Conservation (phyloP, 2,888 invertebrate species). For the Selenia dentaria region DNA sequence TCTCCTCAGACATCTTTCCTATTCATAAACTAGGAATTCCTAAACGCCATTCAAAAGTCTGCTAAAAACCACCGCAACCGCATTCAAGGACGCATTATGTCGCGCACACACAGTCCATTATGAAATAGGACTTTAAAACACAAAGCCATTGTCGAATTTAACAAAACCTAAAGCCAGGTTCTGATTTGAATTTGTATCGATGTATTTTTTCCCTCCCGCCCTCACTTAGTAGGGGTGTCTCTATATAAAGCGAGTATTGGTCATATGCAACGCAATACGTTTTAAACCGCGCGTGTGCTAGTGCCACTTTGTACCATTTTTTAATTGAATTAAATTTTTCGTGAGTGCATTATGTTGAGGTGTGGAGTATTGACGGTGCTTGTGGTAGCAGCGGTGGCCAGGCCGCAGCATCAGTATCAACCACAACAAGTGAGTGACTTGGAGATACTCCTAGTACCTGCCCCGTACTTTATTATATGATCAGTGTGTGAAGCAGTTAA, state of each 20-base stretch:
- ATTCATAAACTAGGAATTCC: neutral
- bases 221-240: constrained; percentile 72
- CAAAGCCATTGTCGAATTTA: constrained; percentile 12
- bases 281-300: constrained; percentile 61
- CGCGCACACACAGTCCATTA: neutral
- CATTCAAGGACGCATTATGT: constrained; percentile 1
- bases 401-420: constrained; percentile 68
- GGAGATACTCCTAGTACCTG: too few relatives aligned
- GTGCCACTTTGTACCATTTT: constrained; percentile 31
- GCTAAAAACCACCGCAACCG: neutral
- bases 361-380: constrained; percentile 67
- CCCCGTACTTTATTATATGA: too few relatives aligned
- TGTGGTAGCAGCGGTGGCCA: constrained; percentile 52
- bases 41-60: neutral
- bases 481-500: too few relatives aligned
- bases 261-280: constrained; percentile 68
- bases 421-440: constrained; percentile 64
- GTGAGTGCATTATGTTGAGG: constrained; percentile 72
- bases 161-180: constrained; percentile 22
- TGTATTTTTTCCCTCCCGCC: constrained; percentile 53
- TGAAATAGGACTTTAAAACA: constrained; percentile 14
- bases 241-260: constrained; percentile 76
- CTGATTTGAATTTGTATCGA: constrained; percentile 37
- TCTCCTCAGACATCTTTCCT: too few relatives aligned
- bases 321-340: constrained; percentile 36